phyloP scores from a whole-genome alignment of 64 coral and sea anemone species.

The Actinia equina region DNA sequence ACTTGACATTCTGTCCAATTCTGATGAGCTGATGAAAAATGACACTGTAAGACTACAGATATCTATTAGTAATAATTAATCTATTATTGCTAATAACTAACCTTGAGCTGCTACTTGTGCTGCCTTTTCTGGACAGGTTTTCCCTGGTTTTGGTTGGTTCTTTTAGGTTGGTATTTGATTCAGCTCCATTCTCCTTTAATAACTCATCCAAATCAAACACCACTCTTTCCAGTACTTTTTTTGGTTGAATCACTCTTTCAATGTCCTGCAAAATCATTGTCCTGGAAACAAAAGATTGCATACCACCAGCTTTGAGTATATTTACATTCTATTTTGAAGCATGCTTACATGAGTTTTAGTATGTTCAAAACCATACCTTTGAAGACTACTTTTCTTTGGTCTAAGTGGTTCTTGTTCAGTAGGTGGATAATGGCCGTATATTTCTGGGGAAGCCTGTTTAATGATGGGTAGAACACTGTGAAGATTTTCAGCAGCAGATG shows the following conservation, averaged over 20 bases:
- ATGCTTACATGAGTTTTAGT: too few species aligned
- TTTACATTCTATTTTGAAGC: too few species aligned
- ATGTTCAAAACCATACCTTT: slow-evolving; percentile 46
- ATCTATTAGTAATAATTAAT: neutral
- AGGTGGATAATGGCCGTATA: slow-evolving; percentile 73
- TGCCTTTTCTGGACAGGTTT: slow-evolving; percentile 22
- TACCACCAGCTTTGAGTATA: too few species aligned
- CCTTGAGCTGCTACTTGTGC: slow-evolving; percentile 14
- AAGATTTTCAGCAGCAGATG: neutral
- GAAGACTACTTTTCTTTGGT: slow-evolving; percentile 71
- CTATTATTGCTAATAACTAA: neutral
- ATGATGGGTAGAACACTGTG: slow-evolving; percentile 57
- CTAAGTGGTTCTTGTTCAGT: slow-evolving; percentile 57
- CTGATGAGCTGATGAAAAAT: slow-evolving; percentile 25
- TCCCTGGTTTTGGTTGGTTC: neutral
- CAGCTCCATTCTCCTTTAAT: slow-evolving; percentile 29
- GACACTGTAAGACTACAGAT: too few species aligned
- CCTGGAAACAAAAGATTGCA: slow-evolving; percentile 28
- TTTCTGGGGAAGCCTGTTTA: slow-evolving; percentile 61
- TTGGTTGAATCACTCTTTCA: slow-evolving; percentile 70
- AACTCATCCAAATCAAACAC: slow-evolving; percentile 74
- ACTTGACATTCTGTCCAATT: slow-evolving; percentile 55
- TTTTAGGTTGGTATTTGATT: neutral
- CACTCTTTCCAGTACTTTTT: slow-evolving; percentile 70
- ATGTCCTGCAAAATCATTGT: slow-evolving; percentile 92